These are phyloP conservation scores for Ibycter americanus DNA, from an alignment of 2,797 vertebrate genomes.

Conservation along the genomic window DNA sequence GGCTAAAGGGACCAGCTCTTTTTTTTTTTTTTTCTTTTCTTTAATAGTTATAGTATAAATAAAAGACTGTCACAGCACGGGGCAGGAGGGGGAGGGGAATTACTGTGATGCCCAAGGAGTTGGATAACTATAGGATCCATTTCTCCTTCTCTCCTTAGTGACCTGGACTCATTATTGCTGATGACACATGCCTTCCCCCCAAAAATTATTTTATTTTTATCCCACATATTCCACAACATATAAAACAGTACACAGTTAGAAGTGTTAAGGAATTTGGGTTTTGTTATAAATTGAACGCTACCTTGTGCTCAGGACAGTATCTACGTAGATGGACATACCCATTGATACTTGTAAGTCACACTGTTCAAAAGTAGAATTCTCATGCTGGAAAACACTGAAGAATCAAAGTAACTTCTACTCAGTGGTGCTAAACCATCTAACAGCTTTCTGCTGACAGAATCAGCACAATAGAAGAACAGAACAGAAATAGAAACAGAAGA, in stretches of 20 bases:
- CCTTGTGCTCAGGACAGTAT: neutral
- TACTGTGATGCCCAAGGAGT: neutral
- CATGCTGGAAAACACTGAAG: neutral
- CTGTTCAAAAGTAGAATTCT: neutral
- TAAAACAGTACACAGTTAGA: neutral
- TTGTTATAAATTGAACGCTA: neutral
- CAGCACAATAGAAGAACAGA: neutral
- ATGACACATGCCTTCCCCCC: fast-evolving
- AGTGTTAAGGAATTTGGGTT: neutral
- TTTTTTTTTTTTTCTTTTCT: constrained; percentile 32
- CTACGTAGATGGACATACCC: fast-evolving
- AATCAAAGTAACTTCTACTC: neutral
- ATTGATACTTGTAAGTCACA: neutral
- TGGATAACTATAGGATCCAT: neutral
- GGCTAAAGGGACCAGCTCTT: constrained; percentile 83
- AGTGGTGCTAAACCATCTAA: neutral
- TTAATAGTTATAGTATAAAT: constrained; percentile 5
- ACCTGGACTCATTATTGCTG: neutral
- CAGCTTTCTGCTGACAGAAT: neutral
- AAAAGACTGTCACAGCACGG: constrained; percentile 30
- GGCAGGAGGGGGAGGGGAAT: neutral
- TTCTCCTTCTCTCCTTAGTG: neutral
- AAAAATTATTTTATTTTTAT: neutral
- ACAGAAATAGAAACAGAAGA: neutral
- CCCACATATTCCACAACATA: neutral